Conservation (phyloP, 2,113 vertebrate species). For the Lycaon pictus region DNA sequence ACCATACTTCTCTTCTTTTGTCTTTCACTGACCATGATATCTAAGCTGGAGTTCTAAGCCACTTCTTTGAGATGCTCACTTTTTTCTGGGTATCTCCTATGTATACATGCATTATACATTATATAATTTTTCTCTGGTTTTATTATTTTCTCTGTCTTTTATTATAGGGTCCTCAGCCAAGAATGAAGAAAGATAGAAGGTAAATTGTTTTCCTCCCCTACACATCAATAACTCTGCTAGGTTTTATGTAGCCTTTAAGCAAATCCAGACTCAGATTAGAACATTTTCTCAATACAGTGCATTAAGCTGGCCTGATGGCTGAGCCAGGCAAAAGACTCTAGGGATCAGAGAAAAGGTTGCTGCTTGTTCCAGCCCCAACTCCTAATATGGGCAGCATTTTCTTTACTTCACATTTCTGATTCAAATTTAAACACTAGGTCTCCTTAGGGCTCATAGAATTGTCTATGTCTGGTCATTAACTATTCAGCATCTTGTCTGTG, state of each 20-base stretch:
- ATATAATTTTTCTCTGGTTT: not conserved
- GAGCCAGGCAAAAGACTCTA: not conserved
- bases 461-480: not conserved
- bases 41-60: not conserved
- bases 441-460: not conserved
- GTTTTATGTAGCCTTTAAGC: not conserved
- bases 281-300: not conserved
- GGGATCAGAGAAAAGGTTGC: not conserved
- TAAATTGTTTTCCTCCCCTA: not conserved
- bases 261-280: not conserved
- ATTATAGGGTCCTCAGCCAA: not conserved
- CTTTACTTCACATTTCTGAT: not conserved
- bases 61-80: not conserved
- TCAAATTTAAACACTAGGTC: not conserved
- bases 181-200: not conserved
- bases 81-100: not conserved
- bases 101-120: not conserved
- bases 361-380: not conserved
- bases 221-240: not conserved
- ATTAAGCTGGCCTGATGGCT: not conserved
- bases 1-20: not conserved
- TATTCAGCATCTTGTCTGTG: not conserved
- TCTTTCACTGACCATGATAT: not conserved
- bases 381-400: not conserved
- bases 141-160: not conserved